phyloP scores from a whole-genome alignment of 2,113 vertebrate species.

The Eolophus roseicapilla region DNA sequence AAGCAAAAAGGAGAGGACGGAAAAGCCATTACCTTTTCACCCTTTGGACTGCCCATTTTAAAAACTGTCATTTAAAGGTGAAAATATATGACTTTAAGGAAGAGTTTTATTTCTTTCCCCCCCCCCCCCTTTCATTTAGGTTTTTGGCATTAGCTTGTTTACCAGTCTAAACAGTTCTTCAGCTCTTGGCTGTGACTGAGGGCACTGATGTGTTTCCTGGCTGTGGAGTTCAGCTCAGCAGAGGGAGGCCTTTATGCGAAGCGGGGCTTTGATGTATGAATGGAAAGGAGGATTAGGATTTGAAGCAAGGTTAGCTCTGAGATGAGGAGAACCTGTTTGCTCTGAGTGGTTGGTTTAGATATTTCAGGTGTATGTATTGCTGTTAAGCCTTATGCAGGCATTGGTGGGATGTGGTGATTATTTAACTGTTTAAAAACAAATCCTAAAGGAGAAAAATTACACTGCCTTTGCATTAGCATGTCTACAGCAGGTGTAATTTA shows the following conservation, averaged over 20 bases:
- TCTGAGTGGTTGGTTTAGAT: background rate
- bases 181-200: background rate
- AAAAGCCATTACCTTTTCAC: background rate
- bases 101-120: background rate
- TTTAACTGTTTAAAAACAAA: background rate
- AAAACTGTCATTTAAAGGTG: background rate
- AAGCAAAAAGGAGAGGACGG: background rate
- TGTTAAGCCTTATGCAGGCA: background rate
- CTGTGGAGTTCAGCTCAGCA: background rate
- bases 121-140: background rate
- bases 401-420: background rate
- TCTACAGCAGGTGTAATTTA: conserved; percentile 42
- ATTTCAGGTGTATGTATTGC: background rate
- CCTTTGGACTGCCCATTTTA: background rate
- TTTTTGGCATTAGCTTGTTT: background rate
- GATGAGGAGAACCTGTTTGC: background rate
- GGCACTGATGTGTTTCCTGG: background rate
- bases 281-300: background rate
- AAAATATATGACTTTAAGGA: background rate
- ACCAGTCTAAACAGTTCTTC: background rate
- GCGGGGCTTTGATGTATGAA: background rate
- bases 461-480: background rate
- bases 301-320: background rate
- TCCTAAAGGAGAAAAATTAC: background rate
- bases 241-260: background rate